Conservation (phyloP, 2,888 invertebrate species). For the Rhyacophila evoluta region DNA sequence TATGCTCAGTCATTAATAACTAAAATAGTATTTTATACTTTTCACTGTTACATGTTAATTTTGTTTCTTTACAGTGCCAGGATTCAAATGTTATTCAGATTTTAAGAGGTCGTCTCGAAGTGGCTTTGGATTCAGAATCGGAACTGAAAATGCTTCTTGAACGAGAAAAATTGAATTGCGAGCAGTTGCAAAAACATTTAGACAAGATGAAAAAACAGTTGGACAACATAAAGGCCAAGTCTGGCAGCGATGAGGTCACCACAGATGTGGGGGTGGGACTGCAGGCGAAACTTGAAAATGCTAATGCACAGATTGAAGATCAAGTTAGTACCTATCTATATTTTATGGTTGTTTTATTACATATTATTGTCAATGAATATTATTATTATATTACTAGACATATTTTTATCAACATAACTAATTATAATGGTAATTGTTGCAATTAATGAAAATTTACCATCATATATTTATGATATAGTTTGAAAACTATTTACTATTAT, state of each 20-base stretch:
- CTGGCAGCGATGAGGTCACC: conserved; percentile 54
- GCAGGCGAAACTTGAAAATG: conserved; percentile 43
- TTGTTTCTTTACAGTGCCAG: conserved; percentile 59
- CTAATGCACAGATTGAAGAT: conserved; percentile 43
- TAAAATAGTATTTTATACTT: not conserved
- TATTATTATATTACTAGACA: no score
- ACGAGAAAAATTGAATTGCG: conserved; percentile 67
- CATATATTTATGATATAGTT: no score
- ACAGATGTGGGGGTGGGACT: not conserved
- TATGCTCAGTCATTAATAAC: no score
- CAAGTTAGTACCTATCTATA: conserved; percentile 40
- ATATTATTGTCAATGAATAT: no score
- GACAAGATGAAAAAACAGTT: conserved; percentile 59
- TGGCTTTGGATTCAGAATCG: conserved; percentile 74
- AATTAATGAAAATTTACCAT: no score
- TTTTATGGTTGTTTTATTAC: no score
- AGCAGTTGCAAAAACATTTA: conserved; percentile 64
- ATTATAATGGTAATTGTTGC: no score
- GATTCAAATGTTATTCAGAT: conserved; percentile 77
- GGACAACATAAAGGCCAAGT: conserved; percentile 37
- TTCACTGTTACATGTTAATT: not conserved
- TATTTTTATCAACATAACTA: no score
- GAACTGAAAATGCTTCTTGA: conserved; percentile 73
- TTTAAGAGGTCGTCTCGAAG: conserved; percentile 74
- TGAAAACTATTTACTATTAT: no score